Conservation (phyloP, 2,797 vertebrate genomes). For the Phrynocephalus forsythii region DNA sequence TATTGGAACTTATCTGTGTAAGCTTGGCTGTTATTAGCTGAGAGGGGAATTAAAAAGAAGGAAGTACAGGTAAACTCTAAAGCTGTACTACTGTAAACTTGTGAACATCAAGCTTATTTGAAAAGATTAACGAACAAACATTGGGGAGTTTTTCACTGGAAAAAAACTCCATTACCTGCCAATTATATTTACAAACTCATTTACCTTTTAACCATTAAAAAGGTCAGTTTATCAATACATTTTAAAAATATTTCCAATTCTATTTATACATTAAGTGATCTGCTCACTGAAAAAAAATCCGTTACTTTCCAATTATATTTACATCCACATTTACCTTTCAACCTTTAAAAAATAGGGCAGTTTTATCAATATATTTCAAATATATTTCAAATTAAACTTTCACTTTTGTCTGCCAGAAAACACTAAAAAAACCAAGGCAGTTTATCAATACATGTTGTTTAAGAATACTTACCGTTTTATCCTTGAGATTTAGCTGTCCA, state of each 20-base stretch:
- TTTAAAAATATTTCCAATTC: not conserved
- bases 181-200: not conserved
- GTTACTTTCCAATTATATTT: not conserved
- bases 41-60: conserved; percentile 52
- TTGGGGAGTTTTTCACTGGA: not conserved
- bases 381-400: too few species aligned
- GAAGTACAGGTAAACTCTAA: conserved; percentile 18
- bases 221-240: not conserved
- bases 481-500: conserved; percentile 97
- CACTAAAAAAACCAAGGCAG: not conserved
- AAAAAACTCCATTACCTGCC: not conserved
- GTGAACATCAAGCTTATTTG: not conserved
- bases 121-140: not conserved
- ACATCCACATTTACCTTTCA: not conserved
- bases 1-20: conserved; percentile 99
- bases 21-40: conserved; percentile 99
- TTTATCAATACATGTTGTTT: not conserved
- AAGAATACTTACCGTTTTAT: conserved; percentile 90
- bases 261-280: not conserved
- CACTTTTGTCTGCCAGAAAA: not conserved
- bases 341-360: not conserved
- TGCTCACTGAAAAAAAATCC: not conserved
- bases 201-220: not conserved
- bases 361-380: not conserved
- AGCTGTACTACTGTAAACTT: conserved; percentile 1